Base-by-base conservation (phyloP, 2,888 invertebrate species). In the Pseudanteris insignis region DNA sequence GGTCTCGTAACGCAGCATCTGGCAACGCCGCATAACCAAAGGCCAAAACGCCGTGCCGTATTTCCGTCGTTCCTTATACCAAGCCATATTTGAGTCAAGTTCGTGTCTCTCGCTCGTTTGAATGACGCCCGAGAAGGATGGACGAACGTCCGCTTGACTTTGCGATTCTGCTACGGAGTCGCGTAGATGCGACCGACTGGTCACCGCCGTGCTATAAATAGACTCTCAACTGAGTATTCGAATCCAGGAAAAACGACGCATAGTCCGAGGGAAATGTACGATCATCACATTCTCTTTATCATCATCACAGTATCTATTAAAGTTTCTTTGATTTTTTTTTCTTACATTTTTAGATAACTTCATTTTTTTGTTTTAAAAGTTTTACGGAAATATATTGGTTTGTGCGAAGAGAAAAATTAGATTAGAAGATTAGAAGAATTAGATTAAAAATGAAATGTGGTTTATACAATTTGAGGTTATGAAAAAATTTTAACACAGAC, bases 11-110 rank as follows among this genome's bases (percentile, higher is more conserved):
- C 37, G 40, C 44, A 18, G 41, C 57, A 53, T 63, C 48, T 63
- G 57, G 62, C 62, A 63, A 57, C 62, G 53, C 10, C 11, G 62
- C 51, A 32, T 34, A 36, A 34, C 46, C 55, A 55, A 62, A 57
- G 50, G 58, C 63, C 58, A 53, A 63, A 63, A 58, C 53, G 41
- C 37, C 47, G 53, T 54, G 44, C 53, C 53, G 58, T 63, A 50
- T 58, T 63, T 57, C 48, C 51, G 63, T 58, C 58, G 53, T 47
- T 53, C 44, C 53, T 3, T n/a, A n/a, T 36, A 44, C 46, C 63
- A 44, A 44, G 53, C 58, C 58, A 58, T 57, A 62, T 63, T 63
- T 58, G 54, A 63, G 63, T 63, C 58, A 63, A 58, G 63, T 63
- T 63, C 63, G 63, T 58, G 54, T 54, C 46, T 63, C 63, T 54